Evolutionary conservation across 35 echinoderm and acorn worm species (phyloP).

Genomic region (Apostichopus parvimensis): DNA sequence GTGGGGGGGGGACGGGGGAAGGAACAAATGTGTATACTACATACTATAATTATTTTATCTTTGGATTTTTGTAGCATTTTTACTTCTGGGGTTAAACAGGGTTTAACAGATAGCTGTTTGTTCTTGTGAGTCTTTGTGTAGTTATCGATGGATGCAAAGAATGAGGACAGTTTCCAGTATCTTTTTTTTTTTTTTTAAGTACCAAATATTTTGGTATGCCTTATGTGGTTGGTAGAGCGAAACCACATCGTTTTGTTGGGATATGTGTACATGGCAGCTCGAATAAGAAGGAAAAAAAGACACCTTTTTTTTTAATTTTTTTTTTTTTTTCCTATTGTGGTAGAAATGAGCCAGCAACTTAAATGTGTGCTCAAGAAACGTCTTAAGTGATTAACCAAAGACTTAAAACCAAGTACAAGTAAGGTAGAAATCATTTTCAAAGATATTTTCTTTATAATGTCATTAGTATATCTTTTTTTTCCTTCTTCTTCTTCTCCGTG

Average conservation of each 20-base stretch:
- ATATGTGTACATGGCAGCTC: neutral
- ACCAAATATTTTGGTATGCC: neutral
- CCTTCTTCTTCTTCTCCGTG: neutral
- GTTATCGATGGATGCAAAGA: neutral
- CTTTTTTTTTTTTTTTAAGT: neutral
- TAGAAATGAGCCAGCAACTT: neutral
- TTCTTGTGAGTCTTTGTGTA: slow-evolving; percentile 7
- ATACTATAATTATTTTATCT: slow-evolving; percentile 45
- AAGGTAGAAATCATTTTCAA: neutral
- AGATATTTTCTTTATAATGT: neutral
- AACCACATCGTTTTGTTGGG: slow-evolving; percentile 58
- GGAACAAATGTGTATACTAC: slow-evolving; percentile 11
- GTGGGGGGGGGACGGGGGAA: neutral
- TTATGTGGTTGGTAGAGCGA: neutral
- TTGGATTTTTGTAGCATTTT: slow-evolving; percentile 52
- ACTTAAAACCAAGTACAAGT: neutral
- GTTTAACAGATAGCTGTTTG: slow-evolving; percentile 22
- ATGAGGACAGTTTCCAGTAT: neutral
- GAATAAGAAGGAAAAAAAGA: no score
- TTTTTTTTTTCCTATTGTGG: neutral
- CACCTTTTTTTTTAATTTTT: no score
- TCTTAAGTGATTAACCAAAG: neutral
- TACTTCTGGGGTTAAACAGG: slow-evolving; percentile 56
- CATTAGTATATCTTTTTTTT: neutral
- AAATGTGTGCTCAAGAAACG: neutral